A percentile compares a stretch with the other conserved stretches of the same genome.
Evolutionary conservation across 2,113 vertebrate species (phyloP).

Genomic region (Acrocephalus arundinaceus): DNA sequence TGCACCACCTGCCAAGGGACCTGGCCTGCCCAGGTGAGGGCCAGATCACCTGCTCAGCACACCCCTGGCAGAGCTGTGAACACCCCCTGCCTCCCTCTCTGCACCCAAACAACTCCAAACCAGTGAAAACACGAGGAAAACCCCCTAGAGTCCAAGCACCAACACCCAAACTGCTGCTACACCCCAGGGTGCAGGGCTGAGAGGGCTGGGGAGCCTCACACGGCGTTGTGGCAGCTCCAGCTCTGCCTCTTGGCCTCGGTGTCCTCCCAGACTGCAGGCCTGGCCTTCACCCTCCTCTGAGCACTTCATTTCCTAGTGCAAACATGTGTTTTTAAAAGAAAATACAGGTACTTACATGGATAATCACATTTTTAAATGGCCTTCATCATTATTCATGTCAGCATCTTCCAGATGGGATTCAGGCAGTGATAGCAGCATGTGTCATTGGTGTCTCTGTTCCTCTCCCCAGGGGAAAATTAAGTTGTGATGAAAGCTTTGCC

Average conservation of each 20-base stretch:
- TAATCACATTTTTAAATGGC: neutral
- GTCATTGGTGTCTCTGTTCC: neutral
- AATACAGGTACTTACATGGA: neutral
- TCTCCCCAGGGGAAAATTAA: neutral
- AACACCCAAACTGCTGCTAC: no score
- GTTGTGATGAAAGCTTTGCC: neutral
- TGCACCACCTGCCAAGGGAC: neutral
- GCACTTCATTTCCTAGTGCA: neutral
- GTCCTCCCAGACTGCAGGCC: neutral
- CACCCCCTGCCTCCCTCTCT: neutral
- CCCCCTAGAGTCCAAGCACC: rapidly evolving
- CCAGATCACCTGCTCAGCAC: rapidly evolving
- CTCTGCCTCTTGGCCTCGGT: no score
- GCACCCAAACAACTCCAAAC: no score
- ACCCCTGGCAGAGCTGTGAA: neutral
- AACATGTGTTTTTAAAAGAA: neutral
- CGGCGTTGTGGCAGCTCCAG: neutral
- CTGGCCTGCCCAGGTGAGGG: rapidly evolving
- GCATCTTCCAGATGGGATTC: neutral
- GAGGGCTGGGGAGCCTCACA: no score
- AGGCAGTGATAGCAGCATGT: neutral
- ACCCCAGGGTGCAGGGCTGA: rapidly evolving
- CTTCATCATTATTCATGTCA: neutral
- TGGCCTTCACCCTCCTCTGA: neutral
- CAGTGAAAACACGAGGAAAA: no score